Evolutionary conservation across 2,888 invertebrate species (phyloP).

Genomic region (Mesorhabditis sp.): DNA sequence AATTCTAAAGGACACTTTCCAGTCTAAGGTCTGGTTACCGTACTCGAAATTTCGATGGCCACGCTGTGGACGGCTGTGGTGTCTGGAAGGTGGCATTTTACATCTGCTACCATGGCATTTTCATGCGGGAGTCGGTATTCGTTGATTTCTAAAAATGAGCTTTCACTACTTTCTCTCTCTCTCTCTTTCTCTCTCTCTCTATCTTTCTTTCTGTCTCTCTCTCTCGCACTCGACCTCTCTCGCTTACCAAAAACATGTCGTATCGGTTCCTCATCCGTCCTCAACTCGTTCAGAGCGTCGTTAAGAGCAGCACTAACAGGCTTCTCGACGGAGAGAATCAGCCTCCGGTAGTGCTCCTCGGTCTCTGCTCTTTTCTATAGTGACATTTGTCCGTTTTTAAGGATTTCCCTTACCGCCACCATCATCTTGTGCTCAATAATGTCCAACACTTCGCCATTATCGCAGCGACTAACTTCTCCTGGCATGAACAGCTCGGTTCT

Average conservation of each 20-base stretch:
- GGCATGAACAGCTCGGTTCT: slow-evolving; percentile 14
- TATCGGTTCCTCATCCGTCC: not conserved
- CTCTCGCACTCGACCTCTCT: too few species aligned
- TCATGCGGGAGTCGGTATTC: slow-evolving; percentile 25
- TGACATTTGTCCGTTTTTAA: slow-evolving; percentile 42
- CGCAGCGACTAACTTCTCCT: not conserved
- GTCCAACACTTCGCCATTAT: not conserved
- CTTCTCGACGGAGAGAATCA: slow-evolving; percentile 36
- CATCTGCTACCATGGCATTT: slow-evolving; percentile 24
- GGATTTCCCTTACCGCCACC: slow-evolving; percentile 11
- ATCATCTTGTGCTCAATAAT: not conserved
- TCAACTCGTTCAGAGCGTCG: slow-evolving; percentile 18
- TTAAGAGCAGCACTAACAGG: slow-evolving; percentile 23
- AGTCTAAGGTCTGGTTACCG: not conserved
- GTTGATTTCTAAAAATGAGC: slow-evolving; percentile 24
- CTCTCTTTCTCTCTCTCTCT: too few species aligned
- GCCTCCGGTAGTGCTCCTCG: slow-evolving; percentile 43
- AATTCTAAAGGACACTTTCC: slow-evolving; percentile 25
- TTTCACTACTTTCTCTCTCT: too few species aligned
- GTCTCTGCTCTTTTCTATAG: slow-evolving; percentile 47
- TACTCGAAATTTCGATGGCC: slow-evolving; percentile 42
- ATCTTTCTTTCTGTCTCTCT: too few species aligned
- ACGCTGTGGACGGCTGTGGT: slow-evolving; percentile 38
- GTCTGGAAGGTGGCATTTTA: slow-evolving; percentile 27
- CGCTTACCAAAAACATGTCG: slow-evolving; percentile 10